Evolutionary conservation across 2,888 invertebrate genomes (phyloP), one percentile per base, ranked within the genome.

Genomic region (Platycheirus rosarum): DNA sequence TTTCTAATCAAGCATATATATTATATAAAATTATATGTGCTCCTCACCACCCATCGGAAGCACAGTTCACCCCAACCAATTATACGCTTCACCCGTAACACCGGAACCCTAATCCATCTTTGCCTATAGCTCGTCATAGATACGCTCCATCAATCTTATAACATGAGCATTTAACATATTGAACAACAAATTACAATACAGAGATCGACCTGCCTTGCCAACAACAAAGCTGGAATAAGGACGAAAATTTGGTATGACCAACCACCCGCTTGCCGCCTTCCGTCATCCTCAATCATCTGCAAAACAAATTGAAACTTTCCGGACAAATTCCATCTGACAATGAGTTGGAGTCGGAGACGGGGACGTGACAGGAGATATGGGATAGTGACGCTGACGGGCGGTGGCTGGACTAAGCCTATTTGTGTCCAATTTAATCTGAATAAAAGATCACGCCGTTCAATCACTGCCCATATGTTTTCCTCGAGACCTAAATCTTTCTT

Each of bases 251-350:
- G n/a, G n/a, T 7, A 8, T 8, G 29, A 8, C 8, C 5, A 7
- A 32, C 1, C 4, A 32, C 29, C 5, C 29, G 7, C 29, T 23
- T 23, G 23, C 6, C 29, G 29, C 29, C 8, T 20, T 35, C 42
- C 35, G 42, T 37, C 2, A 20, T 29, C 49, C 20, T 49, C 65
- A 46, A 51, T 40, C 32, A 60, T 55, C 18, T 49, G 49, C 55
- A 78, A 77, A 74, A 77, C 77, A 77, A 82, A 77, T 82, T 82
- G 77, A 82, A 82, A 82, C 48, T 77, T 82, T 68, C 73, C 82
- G 71, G 77, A 60, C 40, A 76, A 62, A 82, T 68, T 73, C 40
- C 66, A 55, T 71, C 42, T 65, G 48, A 57, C 57, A 57, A 40
- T 40, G 40, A 57, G 57, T 20, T 13, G 37, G n/a, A 55, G 51